Percentiles rank a stretch among this genome's conserved stretches.
phyloP scores from a whole-genome alignment of 1,140 invertebrate genomes.

The Aphaenogaster rudis region DNA sequence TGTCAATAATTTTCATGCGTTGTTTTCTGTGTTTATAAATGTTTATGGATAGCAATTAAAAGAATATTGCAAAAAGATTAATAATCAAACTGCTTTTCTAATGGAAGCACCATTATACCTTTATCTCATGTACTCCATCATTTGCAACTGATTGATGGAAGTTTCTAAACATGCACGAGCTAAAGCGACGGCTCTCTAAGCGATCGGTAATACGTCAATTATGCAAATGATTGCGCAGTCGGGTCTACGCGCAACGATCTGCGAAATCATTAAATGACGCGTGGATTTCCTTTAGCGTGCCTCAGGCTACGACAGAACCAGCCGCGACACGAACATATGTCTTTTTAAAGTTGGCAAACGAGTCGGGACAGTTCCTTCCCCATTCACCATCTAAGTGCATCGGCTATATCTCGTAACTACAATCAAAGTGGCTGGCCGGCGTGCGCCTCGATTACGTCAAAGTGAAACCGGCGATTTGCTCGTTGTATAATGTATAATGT shows the following conservation, averaged over 20 bases:
- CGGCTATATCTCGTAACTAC: conserved; percentile 13
- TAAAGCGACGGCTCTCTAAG: conserved; percentile 33
- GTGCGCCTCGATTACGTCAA: conserved; percentile 48
- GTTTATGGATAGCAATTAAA: neutral
- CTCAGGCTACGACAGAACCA: neutral
- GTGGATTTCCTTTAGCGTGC: conserved; percentile 34
- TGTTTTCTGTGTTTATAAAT: neutral
- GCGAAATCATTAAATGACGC: conserved; percentile 43
- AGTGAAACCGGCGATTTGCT: conserved; percentile 39
- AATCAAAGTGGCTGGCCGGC: conserved; percentile 10
- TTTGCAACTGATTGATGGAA: conserved; percentile 37
- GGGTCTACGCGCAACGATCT: conserved; percentile 29
- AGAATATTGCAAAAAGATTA: conserved; percentile 7
- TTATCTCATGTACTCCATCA: neutral
- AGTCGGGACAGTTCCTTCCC: conserved; percentile 2
- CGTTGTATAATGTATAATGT: conserved; percentile 16
- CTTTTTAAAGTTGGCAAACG: conserved; percentile 34
- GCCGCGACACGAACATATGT: neutral
- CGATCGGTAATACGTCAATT: conserved; percentile 59
- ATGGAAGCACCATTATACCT: neutral
- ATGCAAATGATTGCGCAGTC: conserved; percentile 51
- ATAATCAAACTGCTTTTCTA: conserved; percentile 15
- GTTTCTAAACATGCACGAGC: conserved; percentile 16
- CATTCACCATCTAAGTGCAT: conserved; percentile 31
- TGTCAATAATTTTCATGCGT: neutral